Base-by-base conservation (phyloP, 2,797 vertebrate species). In the Schizothorax lantsangensis region DNA sequence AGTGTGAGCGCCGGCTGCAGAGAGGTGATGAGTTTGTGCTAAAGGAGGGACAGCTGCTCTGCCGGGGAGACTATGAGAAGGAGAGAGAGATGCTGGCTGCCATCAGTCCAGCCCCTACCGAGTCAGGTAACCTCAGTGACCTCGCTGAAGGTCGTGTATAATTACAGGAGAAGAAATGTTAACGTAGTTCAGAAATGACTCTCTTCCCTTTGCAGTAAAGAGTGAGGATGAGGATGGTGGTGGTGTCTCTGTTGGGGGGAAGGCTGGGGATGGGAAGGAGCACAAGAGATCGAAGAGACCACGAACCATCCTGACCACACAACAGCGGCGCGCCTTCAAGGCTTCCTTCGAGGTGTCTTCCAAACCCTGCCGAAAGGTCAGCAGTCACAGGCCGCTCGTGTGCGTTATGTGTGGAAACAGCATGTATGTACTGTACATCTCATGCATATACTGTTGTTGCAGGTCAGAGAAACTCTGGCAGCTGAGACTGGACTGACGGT, bases 281-380 rank as follows among this genome's bases (percentile, higher is more conserved):
- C 96, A 96, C 92, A 97, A 97, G 86, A 95, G 97, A 36, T 97
- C 97, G 21, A 98, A 98, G 81, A 94, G 97, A 4, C 97, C 97
- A 1, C 96, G 97, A 43, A 98, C 97, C 90, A 98, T 98, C 92
- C 91, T 98, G 47, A 98, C 97, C 91, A 97, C 97, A 0, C 97
- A 98, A 91, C 97, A 98, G 92, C 96, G 97, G 0, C 95, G 97
- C 0, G 97, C 97, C 0, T 98, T 98, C 93, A 97, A 97, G 91
- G 97, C 97, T 30, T 98, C 97, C 36, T 98, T 98, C 49, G 97
- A 98, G 93, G 96, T 98, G 71, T 98, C 97, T 15, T 97, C 97
- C 36, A 98, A 98, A 68, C 97, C 97, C 23, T 98, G 97, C 89
- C 94, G 97, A 84, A 98, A 97, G 96, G 97, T 97, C 91, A 33